phyloP scores from a whole-genome alignment of 2,888 invertebrate species.

The Parasteatoda lunata region DNA sequence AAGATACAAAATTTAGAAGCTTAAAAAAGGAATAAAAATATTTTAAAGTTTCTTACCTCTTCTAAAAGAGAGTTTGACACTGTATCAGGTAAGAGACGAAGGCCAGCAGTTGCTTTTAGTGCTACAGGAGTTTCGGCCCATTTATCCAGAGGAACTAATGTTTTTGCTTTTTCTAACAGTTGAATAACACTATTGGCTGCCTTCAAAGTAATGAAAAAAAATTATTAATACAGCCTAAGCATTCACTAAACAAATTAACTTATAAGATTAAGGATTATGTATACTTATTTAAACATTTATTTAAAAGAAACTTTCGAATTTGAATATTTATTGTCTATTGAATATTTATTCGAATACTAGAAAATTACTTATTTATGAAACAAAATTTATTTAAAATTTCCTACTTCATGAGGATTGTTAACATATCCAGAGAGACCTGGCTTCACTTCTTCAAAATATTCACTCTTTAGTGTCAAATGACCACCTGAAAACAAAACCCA shows the following conservation, averaged over 20 bases:
- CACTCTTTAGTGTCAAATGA: conserved; percentile 85
- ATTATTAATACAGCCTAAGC: too few species aligned
- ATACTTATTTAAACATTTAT: too few species aligned
- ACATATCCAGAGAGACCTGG: conserved; percentile 93
- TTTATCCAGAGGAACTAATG: conserved; percentile 84
- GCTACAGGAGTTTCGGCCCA: conserved; percentile 86
- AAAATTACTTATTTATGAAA: too few species aligned
- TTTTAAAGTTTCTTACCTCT: conserved; percentile 41
- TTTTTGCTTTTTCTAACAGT: conserved; percentile 84
- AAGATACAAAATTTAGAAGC: background rate
- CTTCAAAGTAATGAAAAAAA: conserved; percentile 73
- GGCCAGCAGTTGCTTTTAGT: conserved; percentile 94
- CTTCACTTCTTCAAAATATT: conserved; percentile 87
- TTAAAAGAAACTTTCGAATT: too few species aligned
- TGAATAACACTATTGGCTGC: conserved; percentile 84
- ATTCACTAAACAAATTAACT: too few species aligned
- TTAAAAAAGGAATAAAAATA: background rate
- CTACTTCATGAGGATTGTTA: conserved; percentile 84
- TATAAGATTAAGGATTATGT: too few species aligned
- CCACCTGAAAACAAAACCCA: conserved; percentile 72
- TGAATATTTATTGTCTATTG: too few species aligned
- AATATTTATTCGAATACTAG: too few species aligned
- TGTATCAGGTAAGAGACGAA: conserved; percentile 80
- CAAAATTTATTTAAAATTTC: background rate
- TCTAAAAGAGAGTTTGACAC: conserved; percentile 67